These are phyloP conservation scores for Leucophenga montana DNA, from an alignment of 2,888 invertebrate species.

Conservation along the genomic window DNA sequence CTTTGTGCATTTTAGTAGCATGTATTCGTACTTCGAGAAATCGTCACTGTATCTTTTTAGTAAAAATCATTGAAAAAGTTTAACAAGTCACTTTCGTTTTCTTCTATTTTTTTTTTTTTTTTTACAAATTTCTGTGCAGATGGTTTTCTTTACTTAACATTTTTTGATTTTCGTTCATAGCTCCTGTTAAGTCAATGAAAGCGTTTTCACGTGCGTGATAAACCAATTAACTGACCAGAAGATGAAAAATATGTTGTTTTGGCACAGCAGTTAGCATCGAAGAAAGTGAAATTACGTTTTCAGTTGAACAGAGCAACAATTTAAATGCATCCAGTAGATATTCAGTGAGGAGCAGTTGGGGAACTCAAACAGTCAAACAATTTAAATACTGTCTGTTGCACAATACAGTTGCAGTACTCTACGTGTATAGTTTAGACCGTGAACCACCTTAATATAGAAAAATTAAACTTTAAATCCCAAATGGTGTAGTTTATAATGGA, in stretches of 20 bases:
- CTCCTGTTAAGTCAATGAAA: slow-evolving; percentile 46
- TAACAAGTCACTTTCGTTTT: slow-evolving; percentile 48
- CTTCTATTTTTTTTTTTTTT: slow-evolving; percentile 28
- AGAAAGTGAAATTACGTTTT: slow-evolving; percentile 27
- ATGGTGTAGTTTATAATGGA: no score
- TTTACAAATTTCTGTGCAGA: not conserved
- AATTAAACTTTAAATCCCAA: no score
- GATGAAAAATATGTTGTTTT: slow-evolving; percentile 23
- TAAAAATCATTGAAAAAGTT: slow-evolving; percentile 41
- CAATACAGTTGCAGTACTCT: no score
- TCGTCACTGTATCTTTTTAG: slow-evolving; percentile 44
- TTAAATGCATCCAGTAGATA: not conserved
- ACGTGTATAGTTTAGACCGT: no score
- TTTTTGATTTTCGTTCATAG: slow-evolving; percentile 23
- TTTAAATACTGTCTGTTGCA: no score
- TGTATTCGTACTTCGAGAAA: no score
- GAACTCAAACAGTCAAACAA: no score
- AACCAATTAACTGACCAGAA: slow-evolving; percentile 54
- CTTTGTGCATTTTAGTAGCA: no score
- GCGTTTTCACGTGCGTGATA: slow-evolving; percentile 63
- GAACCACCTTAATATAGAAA: no score
- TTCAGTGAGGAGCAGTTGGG: no score
- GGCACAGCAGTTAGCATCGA: slow-evolving; percentile 7
- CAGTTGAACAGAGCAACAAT: not conserved
- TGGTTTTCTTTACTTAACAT: slow-evolving; percentile 17